phyloP scores from a whole-genome alignment of 2,888 invertebrate genomes.

The Oxystoma pomonae region DNA sequence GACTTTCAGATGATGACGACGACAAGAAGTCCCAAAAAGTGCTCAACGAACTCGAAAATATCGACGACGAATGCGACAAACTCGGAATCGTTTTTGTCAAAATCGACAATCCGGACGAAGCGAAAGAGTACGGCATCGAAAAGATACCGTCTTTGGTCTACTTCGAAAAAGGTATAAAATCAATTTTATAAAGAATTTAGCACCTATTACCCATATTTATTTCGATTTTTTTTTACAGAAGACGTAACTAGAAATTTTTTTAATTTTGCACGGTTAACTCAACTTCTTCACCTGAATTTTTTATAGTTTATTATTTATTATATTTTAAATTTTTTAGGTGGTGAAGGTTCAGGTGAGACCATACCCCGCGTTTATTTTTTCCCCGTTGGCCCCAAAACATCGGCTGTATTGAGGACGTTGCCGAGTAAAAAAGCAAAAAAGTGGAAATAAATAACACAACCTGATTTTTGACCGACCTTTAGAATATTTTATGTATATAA shows the following conservation, averaged over 20 bases:
- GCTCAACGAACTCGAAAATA: conserved; percentile 85
- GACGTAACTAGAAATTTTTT: no score
- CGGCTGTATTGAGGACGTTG: no score
- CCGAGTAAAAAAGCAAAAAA: no score
- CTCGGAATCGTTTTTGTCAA: conserved; percentile 88
- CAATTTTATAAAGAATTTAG: no score
- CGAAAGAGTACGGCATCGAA: conserved; percentile 86
- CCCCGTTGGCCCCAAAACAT: background rate
- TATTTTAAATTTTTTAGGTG: background rate
- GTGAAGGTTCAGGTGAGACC: background rate
- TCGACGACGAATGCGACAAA: conserved; percentile 88
- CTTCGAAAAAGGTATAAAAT: conserved; percentile 54
- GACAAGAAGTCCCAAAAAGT: conserved; percentile 82
- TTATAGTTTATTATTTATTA: no score
- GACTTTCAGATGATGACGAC: conserved; percentile 80
- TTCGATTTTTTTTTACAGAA: no score
- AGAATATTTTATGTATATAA: no score
- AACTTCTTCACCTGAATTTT: no score
- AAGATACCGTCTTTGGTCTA: conserved; percentile 83
- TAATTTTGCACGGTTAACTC: no score
- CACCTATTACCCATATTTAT: no score
- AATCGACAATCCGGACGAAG: conserved; percentile 86
- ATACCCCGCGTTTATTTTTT: background rate
- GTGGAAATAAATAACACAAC: no score
- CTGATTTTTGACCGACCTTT: no score